Conservation (phyloP, 2,113 vertebrate species). For the mouse (Mus musculus) region GRCm39 chr5:27248501-27249000, state of each 20-base stretch:
- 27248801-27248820: no score
- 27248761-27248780: rapidly evolving
- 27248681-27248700: rapidly evolving
- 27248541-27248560: neutral
- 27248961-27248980: neutral
- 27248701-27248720: rapidly evolving
- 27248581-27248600: neutral
- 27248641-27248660: neutral
- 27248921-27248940: neutral
- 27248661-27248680: no score
- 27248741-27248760: rapidly evolving
- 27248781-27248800: neutral
- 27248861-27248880: no score
- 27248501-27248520: neutral
- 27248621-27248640: neutral
- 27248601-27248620: neutral
- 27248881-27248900: neutral
- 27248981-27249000: no score
- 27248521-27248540: neutral
- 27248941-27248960: rapidly evolving
- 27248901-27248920: rapidly evolving
- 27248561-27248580: neutral
- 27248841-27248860: no score
- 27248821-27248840: no score
- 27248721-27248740: neutral